These are phyloP conservation scores for Axinella damicornis DNA, from an alignment of 37 sponge, comb jelly and placozoan genomes.

Conservation along the genomic window DNA sequence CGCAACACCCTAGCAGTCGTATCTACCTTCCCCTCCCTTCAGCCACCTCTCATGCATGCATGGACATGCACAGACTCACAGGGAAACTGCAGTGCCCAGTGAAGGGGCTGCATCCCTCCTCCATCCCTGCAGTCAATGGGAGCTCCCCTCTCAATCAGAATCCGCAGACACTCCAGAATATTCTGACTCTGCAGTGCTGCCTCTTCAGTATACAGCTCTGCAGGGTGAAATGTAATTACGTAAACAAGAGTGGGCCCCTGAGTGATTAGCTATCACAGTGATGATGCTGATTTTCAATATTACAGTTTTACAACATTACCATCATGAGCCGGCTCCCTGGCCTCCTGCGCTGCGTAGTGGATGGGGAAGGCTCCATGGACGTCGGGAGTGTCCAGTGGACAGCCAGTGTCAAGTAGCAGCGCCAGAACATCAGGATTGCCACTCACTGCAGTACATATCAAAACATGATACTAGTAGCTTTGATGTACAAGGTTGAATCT, in stretches of 20 bases:
- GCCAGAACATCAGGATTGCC: conserved; percentile 72
- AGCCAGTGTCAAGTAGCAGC: conserved; percentile 55
- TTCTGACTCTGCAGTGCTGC: neutral
- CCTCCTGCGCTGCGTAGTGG: conserved; percentile 79
- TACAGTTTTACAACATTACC: too few relatives aligned
- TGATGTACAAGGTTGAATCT: too few relatives aligned
- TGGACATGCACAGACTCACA: conserved; percentile 31
- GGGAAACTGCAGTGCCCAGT: conserved; percentile 70
- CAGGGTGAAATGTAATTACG: too few relatives aligned
- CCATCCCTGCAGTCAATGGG: conserved; percentile 46
- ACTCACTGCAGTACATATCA: conserved; percentile 32
- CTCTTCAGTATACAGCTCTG: conserved; percentile 20
- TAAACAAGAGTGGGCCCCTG: too few relatives aligned
- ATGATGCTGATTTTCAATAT: too few relatives aligned
- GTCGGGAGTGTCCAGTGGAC: conserved; percentile 27
- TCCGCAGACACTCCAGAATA: conserved; percentile 41
- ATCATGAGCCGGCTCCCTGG: conserved; percentile 25
- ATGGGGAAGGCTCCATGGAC: conserved; percentile 73
- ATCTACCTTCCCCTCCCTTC: too few relatives aligned
- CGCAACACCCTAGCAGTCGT: too few relatives aligned
- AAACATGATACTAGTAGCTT: too few relatives aligned
- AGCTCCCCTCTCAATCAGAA: conserved; percentile 62
- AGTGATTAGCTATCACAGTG: too few relatives aligned
- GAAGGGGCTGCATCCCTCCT: conserved; percentile 63
- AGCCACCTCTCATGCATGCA: too few relatives aligned